phyloP scores from a whole-genome alignment of 2,113 vertebrate genomes.

The Heliornis fulica region DNA sequence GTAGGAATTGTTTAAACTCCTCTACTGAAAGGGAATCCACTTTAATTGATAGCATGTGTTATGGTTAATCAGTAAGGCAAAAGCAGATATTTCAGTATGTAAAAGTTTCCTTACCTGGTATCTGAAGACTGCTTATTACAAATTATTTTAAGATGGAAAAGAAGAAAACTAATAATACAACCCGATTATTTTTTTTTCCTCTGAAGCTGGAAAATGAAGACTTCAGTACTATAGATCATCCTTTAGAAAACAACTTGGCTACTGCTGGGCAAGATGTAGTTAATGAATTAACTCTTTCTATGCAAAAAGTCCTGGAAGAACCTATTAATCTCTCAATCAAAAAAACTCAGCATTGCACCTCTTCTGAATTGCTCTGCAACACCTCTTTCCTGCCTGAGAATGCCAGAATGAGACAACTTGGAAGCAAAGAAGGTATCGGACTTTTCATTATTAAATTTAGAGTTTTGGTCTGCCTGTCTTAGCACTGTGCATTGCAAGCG shows the following conservation, averaged over 20 bases:
- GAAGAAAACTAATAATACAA: background rate
- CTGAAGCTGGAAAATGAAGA: conserved; percentile 74
- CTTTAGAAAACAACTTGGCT: conserved; percentile 43
- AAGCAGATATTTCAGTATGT: background rate
- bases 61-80: background rate
- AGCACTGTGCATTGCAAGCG: background rate
- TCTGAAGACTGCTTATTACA: background rate
- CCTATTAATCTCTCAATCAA: conserved; percentile 83
- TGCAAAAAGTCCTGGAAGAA: conserved; percentile 77
- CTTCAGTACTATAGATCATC: conserved; percentile 20
- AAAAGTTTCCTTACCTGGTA: background rate
- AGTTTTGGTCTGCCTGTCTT: background rate
- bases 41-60: background rate
- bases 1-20: conserved; percentile 51
- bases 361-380: conserved; percentile 21
- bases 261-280: conserved; percentile 24
- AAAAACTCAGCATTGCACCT: conserved; percentile 37
- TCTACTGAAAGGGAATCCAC: background rate
- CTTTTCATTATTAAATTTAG: background rate
- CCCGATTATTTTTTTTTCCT: background rate
- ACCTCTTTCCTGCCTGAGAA: conserved; percentile 10
- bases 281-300: conserved; percentile 66
- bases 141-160: background rate
- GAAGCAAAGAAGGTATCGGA: conserved; percentile 68
- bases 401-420: conserved; percentile 43